phyloP scores from a whole-genome alignment of 2,797 vertebrate genomes.

The Rallus crepitans region DNA sequence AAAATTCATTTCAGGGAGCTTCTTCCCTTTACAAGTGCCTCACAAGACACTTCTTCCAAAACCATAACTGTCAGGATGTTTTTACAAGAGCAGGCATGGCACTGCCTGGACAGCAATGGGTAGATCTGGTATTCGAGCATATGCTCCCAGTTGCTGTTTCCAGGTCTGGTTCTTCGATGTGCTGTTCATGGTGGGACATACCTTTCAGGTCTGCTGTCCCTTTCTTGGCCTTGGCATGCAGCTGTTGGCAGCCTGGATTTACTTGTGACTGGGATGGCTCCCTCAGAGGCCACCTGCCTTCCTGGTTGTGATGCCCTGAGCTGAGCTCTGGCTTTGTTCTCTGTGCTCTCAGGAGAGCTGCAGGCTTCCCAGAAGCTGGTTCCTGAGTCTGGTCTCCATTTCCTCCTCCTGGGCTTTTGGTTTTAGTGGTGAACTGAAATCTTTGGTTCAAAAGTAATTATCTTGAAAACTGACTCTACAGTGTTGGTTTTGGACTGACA shows the following conservation, averaged over 20 bases:
- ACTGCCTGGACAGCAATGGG: neutral
- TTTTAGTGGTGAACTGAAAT: neutral
- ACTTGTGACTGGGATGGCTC: neutral
- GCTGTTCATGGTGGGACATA: accelerated
- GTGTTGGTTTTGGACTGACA: neutral
- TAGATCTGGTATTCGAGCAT: neutral
- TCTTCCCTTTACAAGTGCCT: neutral
- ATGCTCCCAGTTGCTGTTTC: accelerated
- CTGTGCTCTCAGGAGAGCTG: neutral
- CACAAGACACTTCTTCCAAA: neutral
- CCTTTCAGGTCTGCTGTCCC: accelerated
- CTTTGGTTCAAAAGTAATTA: neutral
- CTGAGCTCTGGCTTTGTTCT: neutral
- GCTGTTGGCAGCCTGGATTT: neutral
- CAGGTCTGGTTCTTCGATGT: neutral
- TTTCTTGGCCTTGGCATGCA: accelerated
- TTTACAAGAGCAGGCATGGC: neutral
- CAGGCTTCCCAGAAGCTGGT: neutral
- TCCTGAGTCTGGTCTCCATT: neutral
- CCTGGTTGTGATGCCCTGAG: neutral
- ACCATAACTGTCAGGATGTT: accelerated
- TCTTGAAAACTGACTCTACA: neutral
- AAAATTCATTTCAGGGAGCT: neutral
- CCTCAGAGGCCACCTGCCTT: neutral
- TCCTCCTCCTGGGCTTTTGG: neutral